Conservation (phyloP, 64 coral and sea anemone species). For the Montipora capricornis region DNA sequence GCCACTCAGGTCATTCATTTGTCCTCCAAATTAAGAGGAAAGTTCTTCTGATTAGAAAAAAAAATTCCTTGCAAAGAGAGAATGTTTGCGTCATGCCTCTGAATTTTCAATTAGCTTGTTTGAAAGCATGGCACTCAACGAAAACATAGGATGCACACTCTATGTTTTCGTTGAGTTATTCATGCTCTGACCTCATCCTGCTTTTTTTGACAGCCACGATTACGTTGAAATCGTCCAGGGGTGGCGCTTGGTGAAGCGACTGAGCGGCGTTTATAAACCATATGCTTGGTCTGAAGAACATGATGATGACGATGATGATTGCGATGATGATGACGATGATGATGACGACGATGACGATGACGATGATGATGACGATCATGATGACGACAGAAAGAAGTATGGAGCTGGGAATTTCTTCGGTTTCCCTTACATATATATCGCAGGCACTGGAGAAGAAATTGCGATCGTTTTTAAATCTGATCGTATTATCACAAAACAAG, state of each 20-base stretch:
- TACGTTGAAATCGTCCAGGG: conserved; percentile 13
- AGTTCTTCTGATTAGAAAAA: too few species aligned
- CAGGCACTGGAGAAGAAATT: conserved; percentile 27
- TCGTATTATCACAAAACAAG: conserved; percentile 12
- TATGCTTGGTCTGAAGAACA: background rate
- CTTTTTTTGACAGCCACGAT: background rate
- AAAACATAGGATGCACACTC: too few species aligned
- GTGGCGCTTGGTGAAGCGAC: background rate
- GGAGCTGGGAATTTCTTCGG: background rate
- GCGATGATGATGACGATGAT: conserved; percentile 13
- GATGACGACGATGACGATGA: conserved; percentile 26
- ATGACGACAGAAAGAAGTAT: background rate
- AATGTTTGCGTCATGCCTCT: too few species aligned
- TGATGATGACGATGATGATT: conserved; percentile 20
- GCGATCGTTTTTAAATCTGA: conserved; percentile 18
- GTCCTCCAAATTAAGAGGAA: too few species aligned
- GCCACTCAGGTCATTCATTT: too few species aligned
- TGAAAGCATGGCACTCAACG: too few species aligned
- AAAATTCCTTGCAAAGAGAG: too few species aligned
- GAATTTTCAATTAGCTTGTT: too few species aligned
- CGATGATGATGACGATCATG: background rate
- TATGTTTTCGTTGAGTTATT: too few species aligned
- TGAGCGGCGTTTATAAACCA: conserved; percentile 17
- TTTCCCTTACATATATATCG: conserved; percentile 20
- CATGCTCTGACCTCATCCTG: too few species aligned